Evolutionary conservation across 2,797 vertebrate species (phyloP).

Genomic region (Falco columbarius): DNA sequence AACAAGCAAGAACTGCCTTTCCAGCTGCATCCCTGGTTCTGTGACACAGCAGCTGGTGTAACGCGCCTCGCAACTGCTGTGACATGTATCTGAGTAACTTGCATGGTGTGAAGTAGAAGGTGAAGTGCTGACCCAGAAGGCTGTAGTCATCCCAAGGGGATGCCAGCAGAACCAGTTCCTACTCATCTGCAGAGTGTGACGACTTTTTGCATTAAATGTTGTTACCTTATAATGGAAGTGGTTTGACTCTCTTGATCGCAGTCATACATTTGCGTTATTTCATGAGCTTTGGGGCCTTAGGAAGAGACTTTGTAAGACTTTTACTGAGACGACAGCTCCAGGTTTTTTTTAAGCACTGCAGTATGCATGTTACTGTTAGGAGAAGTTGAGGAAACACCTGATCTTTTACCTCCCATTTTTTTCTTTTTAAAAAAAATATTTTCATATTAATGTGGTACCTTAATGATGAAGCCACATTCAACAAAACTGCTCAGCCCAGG

Average conservation of each 20-base stretch:
- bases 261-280: not conserved
- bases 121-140: not conserved
- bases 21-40: not conserved
- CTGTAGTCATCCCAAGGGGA: not conserved
- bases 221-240: not conserved
- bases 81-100: not conserved
- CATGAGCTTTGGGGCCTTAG: not conserved
- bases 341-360: not conserved
- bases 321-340: not conserved
- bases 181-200: rapidly evolving
- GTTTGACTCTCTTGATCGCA: not conserved
- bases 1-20: not conserved
- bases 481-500: not conserved
- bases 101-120: not conserved
- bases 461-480: not conserved
- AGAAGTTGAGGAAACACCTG: not conserved
- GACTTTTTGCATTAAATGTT: not conserved
- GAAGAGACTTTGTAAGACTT: not conserved
- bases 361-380: rapidly evolving
- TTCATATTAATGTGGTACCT: not conserved
- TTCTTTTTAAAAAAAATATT: too few species aligned
- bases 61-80: not conserved
- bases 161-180: not conserved
- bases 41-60: not conserved
- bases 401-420: not conserved